phyloP scores from a whole-genome alignment of 2,888 invertebrate genomes.

The Xestia sexstrigata region DNA sequence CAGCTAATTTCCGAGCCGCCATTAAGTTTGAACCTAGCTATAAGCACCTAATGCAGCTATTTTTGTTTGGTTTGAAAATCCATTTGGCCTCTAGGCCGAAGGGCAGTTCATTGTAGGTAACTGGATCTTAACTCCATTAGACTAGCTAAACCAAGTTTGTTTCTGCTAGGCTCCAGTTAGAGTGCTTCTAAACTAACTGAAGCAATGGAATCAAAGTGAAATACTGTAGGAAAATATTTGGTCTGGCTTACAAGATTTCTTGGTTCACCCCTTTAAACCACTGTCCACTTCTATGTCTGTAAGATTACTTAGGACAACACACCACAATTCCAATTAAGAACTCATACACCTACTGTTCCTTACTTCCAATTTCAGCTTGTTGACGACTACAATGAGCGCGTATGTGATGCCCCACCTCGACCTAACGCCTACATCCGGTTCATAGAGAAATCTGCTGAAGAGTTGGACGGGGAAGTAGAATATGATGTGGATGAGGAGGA shows the following conservation, averaged over 20 bases:
- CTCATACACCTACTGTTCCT: neutral
- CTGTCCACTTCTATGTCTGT: neutral
- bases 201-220: neutral
- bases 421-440: slow-evolving; percentile 98
- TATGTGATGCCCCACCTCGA: slow-evolving; percentile 95
- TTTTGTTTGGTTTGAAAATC: neutral
- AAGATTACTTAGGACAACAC: no score
- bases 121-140: neutral
- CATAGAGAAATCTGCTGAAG: slow-evolving; percentile 98
- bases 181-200: neutral
- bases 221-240: neutral
- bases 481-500: slow-evolving; percentile 99
- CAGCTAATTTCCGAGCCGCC: no score
- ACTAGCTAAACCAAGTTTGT: neutral
- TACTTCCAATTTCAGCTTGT: slow-evolving; percentile 86
- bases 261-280: neutral
- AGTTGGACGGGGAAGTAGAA: slow-evolving; percentile 97
- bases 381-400: slow-evolving; percentile 93
- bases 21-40: no score
- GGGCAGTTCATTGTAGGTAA: neutral
- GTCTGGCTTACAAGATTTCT: neutral
- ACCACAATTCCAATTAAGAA: neutral
- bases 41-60: neutral
- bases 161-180: neutral
- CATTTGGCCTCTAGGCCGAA: neutral